Evolutionary conservation across 2,113 vertebrate species (phyloP).

Genomic region (Phasianus colchicus): DNA sequence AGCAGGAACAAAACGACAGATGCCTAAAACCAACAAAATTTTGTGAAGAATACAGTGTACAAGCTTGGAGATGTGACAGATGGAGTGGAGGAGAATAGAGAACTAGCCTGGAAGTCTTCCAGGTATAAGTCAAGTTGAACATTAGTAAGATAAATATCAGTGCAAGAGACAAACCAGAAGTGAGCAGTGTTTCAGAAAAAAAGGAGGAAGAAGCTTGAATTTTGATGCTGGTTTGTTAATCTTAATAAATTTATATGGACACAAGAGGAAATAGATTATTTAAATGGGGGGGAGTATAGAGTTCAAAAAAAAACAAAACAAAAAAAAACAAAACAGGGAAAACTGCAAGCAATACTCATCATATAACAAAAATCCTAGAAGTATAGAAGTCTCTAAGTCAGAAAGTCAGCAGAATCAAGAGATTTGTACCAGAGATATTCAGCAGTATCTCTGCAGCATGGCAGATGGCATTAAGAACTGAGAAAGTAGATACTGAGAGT

Average conservation of each 20-base stretch:
- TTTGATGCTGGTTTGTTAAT: not conserved
- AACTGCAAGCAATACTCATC: not conserved
- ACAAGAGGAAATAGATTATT: not conserved
- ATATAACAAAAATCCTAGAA: conserved; percentile 16
- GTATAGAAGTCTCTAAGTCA: not conserved
- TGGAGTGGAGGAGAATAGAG: conserved; percentile 69
- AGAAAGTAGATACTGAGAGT: conserved; percentile 42
- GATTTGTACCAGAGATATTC: conserved; percentile 26
- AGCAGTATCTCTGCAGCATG: conserved; percentile 17
- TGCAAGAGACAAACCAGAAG: conserved; percentile 45
- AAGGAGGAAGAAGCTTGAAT: not conserved
- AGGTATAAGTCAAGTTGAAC: conserved; percentile 54
- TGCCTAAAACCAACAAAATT: conserved; percentile 43
- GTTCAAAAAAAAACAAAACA: not conserved
- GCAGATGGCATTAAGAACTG: conserved; percentile 52
- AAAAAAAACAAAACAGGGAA: not conserved
- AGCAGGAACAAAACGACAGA: conserved; percentile 51
- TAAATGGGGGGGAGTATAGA: not conserved
- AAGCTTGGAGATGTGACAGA: conserved; percentile 37
- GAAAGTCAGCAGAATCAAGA: conserved; percentile 35
- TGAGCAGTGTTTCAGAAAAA: conserved; percentile 24
- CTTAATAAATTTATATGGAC: not conserved
- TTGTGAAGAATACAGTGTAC: conserved; percentile 9
- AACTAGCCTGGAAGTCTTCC: conserved; percentile 62
- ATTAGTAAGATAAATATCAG: conserved; percentile 39